These are phyloP conservation scores for Watsonalla cultraria DNA, from an alignment of 2,888 invertebrate genomes.

Conservation along the genomic window DNA sequence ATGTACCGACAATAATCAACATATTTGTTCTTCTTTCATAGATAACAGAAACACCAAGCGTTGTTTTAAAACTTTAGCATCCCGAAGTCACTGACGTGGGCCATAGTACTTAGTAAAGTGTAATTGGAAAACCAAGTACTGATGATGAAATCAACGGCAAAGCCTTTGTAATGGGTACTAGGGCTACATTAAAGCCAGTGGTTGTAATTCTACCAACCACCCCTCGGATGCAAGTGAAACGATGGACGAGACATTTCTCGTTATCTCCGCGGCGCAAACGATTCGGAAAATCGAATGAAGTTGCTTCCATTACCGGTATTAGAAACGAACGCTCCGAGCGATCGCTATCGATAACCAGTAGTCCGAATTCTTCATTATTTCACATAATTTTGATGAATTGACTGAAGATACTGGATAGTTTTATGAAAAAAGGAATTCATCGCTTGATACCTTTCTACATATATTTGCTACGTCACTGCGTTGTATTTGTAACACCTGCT, in stretches of 20 bases:
- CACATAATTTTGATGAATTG: conserved; percentile 14
- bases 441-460: too few relatives aligned
- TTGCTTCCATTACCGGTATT: conserved; percentile 72
- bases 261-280: conserved; percentile 67
- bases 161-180: conserved; percentile 20
- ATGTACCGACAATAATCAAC: too few relatives aligned
- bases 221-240: conserved; percentile 44
- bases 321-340: conserved; percentile 39
- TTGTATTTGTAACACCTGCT: too few relatives aligned
- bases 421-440: background rate
- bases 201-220: conserved; percentile 30
- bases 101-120: too few relatives aligned
- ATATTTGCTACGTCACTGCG: too few relatives aligned
- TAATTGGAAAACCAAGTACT: too few relatives aligned
- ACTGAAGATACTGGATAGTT: background rate
- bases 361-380: background rate
- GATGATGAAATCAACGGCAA: conserved; percentile 1
- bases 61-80: too few relatives aligned
- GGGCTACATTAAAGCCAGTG: conserved; percentile 21
- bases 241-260: conserved; percentile 60
- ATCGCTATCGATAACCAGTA: conserved; percentile 25
- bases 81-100: too few relatives aligned
- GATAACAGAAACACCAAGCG: too few relatives aligned
- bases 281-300: conserved; percentile 71
- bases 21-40: too few relatives aligned